Evolutionary conservation across 2,113 vertebrate genomes (phyloP), one percentile per base, ranked within the genome.

Genomic region (Orientallactaga bullata): DNA sequence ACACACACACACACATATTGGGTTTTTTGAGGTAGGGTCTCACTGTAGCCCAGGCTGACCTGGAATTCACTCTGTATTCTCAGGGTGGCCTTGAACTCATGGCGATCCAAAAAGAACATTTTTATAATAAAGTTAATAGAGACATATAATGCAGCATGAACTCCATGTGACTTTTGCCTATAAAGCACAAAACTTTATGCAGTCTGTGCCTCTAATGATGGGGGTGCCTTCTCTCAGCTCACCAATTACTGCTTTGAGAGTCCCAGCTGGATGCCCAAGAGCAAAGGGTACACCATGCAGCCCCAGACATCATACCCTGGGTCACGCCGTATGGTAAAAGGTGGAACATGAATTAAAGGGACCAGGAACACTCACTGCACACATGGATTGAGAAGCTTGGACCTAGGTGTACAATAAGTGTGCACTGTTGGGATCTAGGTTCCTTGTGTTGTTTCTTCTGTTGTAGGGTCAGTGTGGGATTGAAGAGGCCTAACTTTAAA

Each of bases 111-210:
- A 8, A 47, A 47, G 8, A 93, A 95, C 66, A 74, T 89, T 93
- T 92, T 84, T 76, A 85, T 76, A 82, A 90, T 63, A 88, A 89
- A 95, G 35, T 39, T 85, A 76, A 93, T 35, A 85, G 89, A 89
- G 85, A n/a, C 78, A 28, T 60, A 24, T 61, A 90, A 55, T 55
- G 71, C 37, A 85, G 65, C 78, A 89, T 32, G 78, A 51, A 76
- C 91, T 79, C 66, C 32, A 85, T 42, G 76, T 47, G 81, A n/a
- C 73, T 90, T 81, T 77, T 83, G 13, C 78, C 90, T 85, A 86
- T 83, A 81, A 90, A 87, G 80, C 81, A 71, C 74, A 79, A 73
- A 37, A n/a, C 32, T 10, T 4, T 26, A 65, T 13, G 32, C 79
- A 24, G 28, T 2, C 0, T 21, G 2, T 21, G 39, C 24, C n/a